phyloP scores from a whole-genome alignment of 2,797 vertebrate species.

The Pteronotus mesoamericanus region DNA sequence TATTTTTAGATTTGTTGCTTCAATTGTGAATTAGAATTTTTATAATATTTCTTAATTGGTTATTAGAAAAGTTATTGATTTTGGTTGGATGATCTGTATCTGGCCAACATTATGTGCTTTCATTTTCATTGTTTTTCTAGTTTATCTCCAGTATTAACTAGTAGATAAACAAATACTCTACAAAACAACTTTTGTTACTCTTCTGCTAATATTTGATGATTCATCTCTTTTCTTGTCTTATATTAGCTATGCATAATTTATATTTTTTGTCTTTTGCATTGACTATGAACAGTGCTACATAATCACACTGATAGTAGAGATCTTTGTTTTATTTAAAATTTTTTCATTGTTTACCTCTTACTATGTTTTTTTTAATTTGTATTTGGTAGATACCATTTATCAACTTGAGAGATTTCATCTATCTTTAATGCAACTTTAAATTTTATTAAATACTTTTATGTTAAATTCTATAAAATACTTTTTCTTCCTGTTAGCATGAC shows the following conservation, averaged over 20 bases:
- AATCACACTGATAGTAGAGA: not conserved
- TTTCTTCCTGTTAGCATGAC: not conserved
- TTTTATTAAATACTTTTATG: not conserved
- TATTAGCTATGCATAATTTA: not conserved
- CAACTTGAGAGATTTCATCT: not conserved
- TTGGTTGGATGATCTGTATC: not conserved
- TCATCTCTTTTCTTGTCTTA: not conserved
- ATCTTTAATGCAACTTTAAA: not conserved
- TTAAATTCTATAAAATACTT: not conserved
- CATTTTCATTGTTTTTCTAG: not conserved
- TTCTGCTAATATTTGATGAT: not conserved
- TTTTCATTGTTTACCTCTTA: not conserved
- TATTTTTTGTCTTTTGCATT: not conserved
- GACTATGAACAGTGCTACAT: not conserved
- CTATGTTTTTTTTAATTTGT: not conserved
- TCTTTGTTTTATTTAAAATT: not conserved
- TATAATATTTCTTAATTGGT: not conserved
- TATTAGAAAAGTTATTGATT: conserved; percentile 20
- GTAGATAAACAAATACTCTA: not conserved
- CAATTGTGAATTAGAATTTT: not conserved
- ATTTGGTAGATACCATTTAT: not conserved
- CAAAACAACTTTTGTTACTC: not conserved
- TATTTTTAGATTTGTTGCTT: not conserved
- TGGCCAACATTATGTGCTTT: not conserved
- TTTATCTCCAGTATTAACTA: not conserved